A percentile compares a stretch with the other conserved stretches of the same genome.
Conservation (phyloP, 64 coral and sea anemone genomes). For the Montipora sp. region DNA sequence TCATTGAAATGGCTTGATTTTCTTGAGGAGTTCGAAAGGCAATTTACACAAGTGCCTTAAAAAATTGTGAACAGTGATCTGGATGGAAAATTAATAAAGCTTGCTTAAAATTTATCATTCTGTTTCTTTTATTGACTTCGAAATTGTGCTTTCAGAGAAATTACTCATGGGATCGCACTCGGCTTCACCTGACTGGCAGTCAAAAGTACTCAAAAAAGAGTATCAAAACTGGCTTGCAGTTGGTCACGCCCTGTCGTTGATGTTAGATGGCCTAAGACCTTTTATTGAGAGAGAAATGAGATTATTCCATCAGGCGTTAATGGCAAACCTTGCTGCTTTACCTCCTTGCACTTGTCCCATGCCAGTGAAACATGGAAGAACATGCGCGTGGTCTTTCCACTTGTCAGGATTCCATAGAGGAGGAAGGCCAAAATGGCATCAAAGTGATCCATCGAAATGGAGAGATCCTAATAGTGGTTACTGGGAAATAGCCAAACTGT, state of each 20-base stretch:
- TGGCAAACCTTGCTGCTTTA: constrained; percentile 16
- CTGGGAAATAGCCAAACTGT: constrained; percentile 87
- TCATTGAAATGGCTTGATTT: too few relatives aligned
- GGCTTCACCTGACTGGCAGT: constrained; percentile 8
- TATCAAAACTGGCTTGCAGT: constrained; percentile 84
- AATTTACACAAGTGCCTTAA: too few relatives aligned
- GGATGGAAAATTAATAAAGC: too few relatives aligned
- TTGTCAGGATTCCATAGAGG: constrained; percentile 37
- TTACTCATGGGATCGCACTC: neutral
- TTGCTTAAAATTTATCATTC: too few relatives aligned
- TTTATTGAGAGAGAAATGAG: constrained; percentile 72
- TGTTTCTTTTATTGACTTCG: too few relatives aligned
- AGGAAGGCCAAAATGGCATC: constrained; percentile 61
- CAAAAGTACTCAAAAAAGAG: constrained; percentile 61
- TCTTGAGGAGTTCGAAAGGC: too few relatives aligned
- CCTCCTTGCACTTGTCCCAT: constrained; percentile 53
- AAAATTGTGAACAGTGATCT: too few relatives aligned
- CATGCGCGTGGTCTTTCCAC: constrained; percentile 70
- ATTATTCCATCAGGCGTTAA: constrained; percentile 41
- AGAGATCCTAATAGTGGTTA: constrained; percentile 29
- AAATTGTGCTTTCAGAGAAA: too few relatives aligned
- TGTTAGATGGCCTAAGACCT: constrained; percentile 61
- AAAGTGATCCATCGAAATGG: constrained; percentile 76
- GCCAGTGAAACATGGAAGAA: constrained; percentile 13
- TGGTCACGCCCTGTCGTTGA: constrained; percentile 42